These are phyloP conservation scores for Theristicus caerulescens DNA, from an alignment of 2,113 vertebrate genomes.

Conservation along the genomic window DNA sequence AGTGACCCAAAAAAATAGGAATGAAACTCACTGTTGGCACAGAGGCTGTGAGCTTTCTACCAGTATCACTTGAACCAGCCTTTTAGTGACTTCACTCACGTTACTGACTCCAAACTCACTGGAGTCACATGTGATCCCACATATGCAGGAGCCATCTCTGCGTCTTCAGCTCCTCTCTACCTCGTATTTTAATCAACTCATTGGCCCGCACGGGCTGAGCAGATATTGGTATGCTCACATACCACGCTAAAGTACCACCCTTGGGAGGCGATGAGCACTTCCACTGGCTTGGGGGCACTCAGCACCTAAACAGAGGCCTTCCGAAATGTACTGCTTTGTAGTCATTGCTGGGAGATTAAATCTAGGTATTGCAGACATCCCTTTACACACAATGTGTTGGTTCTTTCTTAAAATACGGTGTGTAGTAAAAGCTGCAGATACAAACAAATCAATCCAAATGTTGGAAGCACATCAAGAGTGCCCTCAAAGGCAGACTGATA, in stretches of 20 bases:
- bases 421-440: background rate
- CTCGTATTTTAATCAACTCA: background rate
- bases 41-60: background rate
- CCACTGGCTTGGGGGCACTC: background rate
- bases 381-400: background rate
- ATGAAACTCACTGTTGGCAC: background rate
- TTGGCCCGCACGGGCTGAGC: background rate
- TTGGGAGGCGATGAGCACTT: background rate
- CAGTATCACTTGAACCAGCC: background rate
- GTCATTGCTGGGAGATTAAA: background rate
- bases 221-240: background rate
- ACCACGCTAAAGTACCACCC: background rate
- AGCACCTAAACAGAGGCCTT: background rate
- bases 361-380: background rate
- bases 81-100: background rate
- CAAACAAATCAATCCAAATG: background rate
- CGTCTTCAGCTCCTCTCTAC: background rate
- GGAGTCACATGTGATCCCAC: accelerated
- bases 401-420: background rate
- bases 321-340: background rate
- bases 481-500: background rate
- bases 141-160: background rate
- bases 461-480: background rate
- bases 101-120: background rate
- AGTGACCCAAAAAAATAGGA: background rate